phyloP scores from a whole-genome alignment of 2,888 invertebrate genomes.

The Belgica antarctica region DNA sequence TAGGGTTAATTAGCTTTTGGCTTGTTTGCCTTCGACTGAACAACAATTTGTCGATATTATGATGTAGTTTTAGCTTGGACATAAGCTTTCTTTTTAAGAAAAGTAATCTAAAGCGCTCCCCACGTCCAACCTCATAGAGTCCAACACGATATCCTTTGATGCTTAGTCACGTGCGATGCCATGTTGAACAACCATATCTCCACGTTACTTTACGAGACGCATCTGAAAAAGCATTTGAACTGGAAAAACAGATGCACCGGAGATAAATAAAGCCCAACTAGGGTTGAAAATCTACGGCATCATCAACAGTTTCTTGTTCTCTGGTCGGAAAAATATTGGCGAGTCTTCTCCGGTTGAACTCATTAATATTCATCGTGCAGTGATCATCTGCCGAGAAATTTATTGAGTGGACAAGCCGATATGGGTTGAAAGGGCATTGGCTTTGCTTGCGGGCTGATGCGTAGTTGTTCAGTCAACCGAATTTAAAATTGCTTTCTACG shows the following conservation, averaged over 20 bases:
- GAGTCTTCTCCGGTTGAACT: background rate
- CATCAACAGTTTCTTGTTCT: background rate
- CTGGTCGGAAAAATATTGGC: background rate
- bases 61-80: no score
- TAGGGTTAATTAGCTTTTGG: background rate
- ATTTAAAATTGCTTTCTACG: background rate
- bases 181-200: background rate
- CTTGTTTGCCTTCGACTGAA: background rate
- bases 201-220: no score
- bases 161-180: background rate
- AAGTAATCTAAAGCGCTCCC: no score
- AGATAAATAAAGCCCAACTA: background rate
- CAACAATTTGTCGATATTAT: background rate
- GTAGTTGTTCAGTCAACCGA: background rate
- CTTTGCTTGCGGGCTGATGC: slow-evolving; percentile 1
- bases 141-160: no score
- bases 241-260: background rate
- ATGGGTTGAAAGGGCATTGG: background rate
- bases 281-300: background rate
- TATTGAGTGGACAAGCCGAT: background rate
- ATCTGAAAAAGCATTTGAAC: background rate
- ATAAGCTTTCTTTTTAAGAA: no score
- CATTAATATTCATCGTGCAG: background rate
- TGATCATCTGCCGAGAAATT: background rate
- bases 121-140: no score